These are phyloP conservation scores for Pempheris klunzingeri DNA, from an alignment of 2,797 vertebrate genomes.

Conservation along the genomic window DNA sequence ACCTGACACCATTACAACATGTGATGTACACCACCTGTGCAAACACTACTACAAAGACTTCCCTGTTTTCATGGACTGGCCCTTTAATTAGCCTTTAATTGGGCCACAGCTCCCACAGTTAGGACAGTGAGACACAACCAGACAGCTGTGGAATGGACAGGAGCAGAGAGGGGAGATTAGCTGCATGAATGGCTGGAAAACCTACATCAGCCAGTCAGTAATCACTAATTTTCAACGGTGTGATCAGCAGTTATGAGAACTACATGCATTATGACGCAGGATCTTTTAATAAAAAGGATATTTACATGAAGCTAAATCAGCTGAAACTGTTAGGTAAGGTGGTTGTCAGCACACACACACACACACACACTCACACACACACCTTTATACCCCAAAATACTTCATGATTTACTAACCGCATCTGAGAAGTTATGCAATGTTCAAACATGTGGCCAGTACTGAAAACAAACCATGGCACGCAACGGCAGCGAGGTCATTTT, in stretches of 20 bases:
- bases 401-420: conserved; percentile 81
- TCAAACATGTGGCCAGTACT: conserved; percentile 83
- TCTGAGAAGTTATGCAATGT: conserved; percentile 81
- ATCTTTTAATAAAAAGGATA: conserved; percentile 19
- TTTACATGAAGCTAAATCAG: conserved; percentile 27
- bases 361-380: conserved; percentile 40
- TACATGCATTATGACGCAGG: conserved; percentile 14
- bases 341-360: conserved; percentile 38
- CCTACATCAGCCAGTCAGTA: conserved; percentile 16
- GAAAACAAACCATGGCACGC: conserved; percentile 85
- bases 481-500: conserved; percentile 76
- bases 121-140: conserved; percentile 51
- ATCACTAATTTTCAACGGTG: conserved; percentile 32
- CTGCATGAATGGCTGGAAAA: conserved; percentile 53
- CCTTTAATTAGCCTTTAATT: conserved; percentile 83
- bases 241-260: conserved; percentile 37
- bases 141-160: conserved; percentile 55
- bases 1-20: conserved; percentile 75
- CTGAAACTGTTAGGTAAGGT: conserved; percentile 42
- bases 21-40: conserved; percentile 78
- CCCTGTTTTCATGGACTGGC: conserved; percentile 74
- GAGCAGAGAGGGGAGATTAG: conserved; percentile 44
- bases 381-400: conserved; percentile 65
- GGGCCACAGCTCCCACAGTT: conserved; percentile 59
- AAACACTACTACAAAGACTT: conserved; percentile 81